Conservation (phyloP, 2,797 vertebrate species). For the Glossophaga mutica region DNA sequence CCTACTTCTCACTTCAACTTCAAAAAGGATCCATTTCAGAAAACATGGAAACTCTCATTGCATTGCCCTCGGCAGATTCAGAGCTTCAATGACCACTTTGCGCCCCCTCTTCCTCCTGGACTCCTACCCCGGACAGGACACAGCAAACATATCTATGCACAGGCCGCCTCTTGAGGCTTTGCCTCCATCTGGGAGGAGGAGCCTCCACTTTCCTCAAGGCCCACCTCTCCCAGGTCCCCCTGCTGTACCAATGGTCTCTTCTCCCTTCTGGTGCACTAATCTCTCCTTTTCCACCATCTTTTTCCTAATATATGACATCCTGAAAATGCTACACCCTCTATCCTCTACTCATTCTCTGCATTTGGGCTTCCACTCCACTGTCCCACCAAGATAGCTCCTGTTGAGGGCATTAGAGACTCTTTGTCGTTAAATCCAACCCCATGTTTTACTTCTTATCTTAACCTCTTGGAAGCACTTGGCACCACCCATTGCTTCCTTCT, state of each 20-base stretch:
- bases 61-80: background rate
- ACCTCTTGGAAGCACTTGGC: background rate
- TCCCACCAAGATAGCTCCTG: background rate
- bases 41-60: background rate
- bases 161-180: background rate
- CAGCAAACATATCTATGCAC: fast-evolving
- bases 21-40: background rate
- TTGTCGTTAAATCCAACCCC: background rate
- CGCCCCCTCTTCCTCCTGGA: background rate
- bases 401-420: background rate
- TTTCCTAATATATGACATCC: background rate
- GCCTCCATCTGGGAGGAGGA: background rate
- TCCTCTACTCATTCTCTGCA: background rate
- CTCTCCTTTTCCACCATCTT: background rate
- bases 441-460: background rate
- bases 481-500: background rate
- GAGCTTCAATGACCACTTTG: background rate
- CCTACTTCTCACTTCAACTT: background rate
- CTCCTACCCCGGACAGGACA: background rate
- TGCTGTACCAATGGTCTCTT: background rate
- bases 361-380: too few species aligned
- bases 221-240: too few species aligned
- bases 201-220: too few species aligned
- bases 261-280: background rate
- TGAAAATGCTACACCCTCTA: background rate